Conservation (phyloP, 64 coral and sea anemone species). For the Porites lutea region DNA sequence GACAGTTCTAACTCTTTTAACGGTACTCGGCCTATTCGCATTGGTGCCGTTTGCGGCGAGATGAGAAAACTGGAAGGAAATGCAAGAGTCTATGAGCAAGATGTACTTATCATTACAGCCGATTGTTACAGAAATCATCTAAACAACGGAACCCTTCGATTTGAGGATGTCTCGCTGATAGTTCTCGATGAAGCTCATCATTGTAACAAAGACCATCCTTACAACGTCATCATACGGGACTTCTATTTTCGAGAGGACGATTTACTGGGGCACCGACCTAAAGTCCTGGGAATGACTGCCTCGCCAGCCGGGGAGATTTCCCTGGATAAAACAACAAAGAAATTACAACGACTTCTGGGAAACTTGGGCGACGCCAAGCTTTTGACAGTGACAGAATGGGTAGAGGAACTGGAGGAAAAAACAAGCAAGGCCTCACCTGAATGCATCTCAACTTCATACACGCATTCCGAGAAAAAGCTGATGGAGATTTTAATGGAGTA, state of each 20-base stretch:
- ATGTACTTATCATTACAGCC: constrained; percentile 90
- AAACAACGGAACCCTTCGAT: constrained; percentile 84
- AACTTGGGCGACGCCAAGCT: constrained; percentile 85
- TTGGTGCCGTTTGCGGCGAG: constrained; percentile 93
- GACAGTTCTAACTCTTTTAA: constrained; percentile 23
- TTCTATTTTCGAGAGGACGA: constrained; percentile 74
- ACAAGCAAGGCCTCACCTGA: constrained; percentile 67
- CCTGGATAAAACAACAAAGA: constrained; percentile 83
- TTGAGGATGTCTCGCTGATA: constrained; percentile 84
- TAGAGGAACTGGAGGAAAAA: constrained; percentile 66
- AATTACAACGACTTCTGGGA: constrained; percentile 73
- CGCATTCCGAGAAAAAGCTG: constrained; percentile 44
- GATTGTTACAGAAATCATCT: constrained; percentile 90
- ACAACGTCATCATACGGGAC: constrained; percentile 87
- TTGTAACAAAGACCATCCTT: constrained; percentile 96
- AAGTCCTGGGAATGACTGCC: constrained; percentile 82
- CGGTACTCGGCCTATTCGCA: constrained; percentile 73
- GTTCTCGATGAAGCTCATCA: constrained; percentile 94
- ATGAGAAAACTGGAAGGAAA: constrained; percentile 89
- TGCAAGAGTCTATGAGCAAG: constrained; percentile 83
- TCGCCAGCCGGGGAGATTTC: constrained; percentile 91
- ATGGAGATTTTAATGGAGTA: constrained; percentile 69
- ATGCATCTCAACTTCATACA: constrained; percentile 72
- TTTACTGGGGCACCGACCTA: constrained; percentile 55
- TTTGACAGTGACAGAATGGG: constrained; percentile 56